Conservation (phyloP, 92 coral and sea anemone genomes). For the Galaxea fascicularis region DNA sequence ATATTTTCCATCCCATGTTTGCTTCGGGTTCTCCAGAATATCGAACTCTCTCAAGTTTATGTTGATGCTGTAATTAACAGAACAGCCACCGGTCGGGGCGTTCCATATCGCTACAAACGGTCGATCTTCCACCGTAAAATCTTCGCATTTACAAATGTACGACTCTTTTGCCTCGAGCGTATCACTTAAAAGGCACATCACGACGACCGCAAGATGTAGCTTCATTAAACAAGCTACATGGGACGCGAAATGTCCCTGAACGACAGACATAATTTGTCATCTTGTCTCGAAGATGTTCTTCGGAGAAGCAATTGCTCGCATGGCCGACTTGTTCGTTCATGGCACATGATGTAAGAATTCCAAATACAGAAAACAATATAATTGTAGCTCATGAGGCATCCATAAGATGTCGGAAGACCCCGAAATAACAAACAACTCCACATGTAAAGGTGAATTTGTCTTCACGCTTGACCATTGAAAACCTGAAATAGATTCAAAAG, state of each 20-base stretch:
- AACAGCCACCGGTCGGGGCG: constrained; percentile 98
- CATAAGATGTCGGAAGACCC: constrained; percentile 20
- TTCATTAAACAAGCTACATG: constrained; percentile 17
- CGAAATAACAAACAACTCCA: constrained; percentile 22
- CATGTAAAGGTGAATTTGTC: not conserved
- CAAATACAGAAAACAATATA: constrained; percentile 32
- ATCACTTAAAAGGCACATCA: not conserved
- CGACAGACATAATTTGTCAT: constrained; percentile 40
- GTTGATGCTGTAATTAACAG: constrained; percentile 82
- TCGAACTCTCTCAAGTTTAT: constrained; percentile 86
- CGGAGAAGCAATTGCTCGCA: constrained; percentile 17
- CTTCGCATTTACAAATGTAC: constrained; percentile 81
- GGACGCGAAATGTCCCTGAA: constrained; percentile 23
- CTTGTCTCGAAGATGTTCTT: constrained; percentile 30
- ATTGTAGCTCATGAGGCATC: constrained; percentile 32
- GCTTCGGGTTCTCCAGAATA: constrained; percentile 86
- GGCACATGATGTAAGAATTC: constrained; percentile 79
- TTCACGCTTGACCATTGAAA: not conserved
- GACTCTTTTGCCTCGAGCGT: constrained; percentile 50
- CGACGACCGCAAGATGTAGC: not conserved
- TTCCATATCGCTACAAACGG: constrained; percentile 99
- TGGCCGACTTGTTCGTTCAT: constrained; percentile 34
- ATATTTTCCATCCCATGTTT: constrained; percentile 93
- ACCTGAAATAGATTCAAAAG: not conserved
- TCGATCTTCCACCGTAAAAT: constrained; percentile 73